Conservation (phyloP, 2,888 invertebrate genomes). For the Phanerotoma sp. region DNA sequence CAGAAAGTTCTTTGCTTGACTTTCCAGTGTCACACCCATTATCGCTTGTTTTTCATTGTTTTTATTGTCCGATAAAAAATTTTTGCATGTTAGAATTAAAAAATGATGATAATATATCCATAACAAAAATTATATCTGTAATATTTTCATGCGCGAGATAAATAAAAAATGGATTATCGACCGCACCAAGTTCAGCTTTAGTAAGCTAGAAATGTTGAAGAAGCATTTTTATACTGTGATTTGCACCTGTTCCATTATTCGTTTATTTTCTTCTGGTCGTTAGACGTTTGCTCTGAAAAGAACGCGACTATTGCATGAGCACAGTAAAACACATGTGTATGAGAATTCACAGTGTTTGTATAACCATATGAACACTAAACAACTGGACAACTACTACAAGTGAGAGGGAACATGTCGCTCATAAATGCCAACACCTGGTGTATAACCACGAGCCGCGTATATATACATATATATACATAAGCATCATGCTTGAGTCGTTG, state of each 20-base stretch:
- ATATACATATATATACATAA: conserved; percentile 29
- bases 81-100: no score
- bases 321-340: conserved; percentile 7
- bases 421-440: conserved; percentile 49
- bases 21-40: no score
- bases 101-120: conserved; percentile 4
- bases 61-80: no score
- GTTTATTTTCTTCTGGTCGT: conserved; percentile 30
- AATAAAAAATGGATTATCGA: neutral
- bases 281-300: conserved; percentile 29
- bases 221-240: conserved; percentile 28
- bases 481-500: neutral
- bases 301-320: conserved; percentile 16
- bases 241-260: conserved; percentile 33
- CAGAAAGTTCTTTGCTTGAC: no score
- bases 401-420: conserved; percentile 40
- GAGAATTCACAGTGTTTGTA: conserved; percentile 2
- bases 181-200: neutral
- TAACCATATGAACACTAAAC: conserved; percentile 12
- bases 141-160: no score
- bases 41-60: no score
- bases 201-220: conserved; percentile 25
- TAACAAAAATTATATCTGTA: no score
- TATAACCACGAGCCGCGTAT: conserved; percentile 38
- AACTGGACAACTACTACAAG: conserved; percentile 20